These are phyloP conservation scores for Myoxocephalus aenaeus DNA, from an alignment of 2,797 vertebrate species.

Conservation along the genomic window DNA sequence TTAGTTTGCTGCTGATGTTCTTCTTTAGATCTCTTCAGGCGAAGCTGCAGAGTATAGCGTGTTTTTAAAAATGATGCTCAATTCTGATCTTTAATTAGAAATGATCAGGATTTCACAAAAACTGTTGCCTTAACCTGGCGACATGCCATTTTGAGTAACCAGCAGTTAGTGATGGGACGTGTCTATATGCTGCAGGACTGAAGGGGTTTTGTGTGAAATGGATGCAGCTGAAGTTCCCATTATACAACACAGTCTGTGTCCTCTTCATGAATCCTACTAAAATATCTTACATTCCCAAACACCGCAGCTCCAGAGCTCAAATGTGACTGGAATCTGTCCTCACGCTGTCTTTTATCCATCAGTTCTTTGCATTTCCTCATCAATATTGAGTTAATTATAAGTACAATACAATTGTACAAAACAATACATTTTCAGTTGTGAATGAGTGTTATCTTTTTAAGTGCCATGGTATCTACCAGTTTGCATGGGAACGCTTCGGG, in stretches of 20 bases:
- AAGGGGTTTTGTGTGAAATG: constrained; percentile 14
- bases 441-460: too few species aligned
- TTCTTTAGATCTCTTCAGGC: constrained; percentile 2
- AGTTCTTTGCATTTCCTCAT: too few species aligned
- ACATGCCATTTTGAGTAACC: neutral
- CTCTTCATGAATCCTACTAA: neutral
- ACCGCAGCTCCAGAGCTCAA: constrained; percentile 26
- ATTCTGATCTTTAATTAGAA: neutral
- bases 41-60: neutral
- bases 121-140: neutral
- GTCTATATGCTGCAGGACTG: constrained; percentile 16
- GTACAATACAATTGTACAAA: too few species aligned
- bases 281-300: constrained; percentile 40
- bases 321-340: constrained; percentile 22
- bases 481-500: too few species aligned
- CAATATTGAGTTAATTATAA: too few species aligned
- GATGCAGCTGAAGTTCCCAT: constrained; percentile 4
- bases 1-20: neutral
- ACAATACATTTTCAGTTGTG: too few species aligned
- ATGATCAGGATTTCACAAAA: neutral
- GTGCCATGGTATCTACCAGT: too few species aligned
- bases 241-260: constrained; percentile 27
- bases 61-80: neutral
- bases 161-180: neutral
- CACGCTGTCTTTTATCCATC: neutral